These are phyloP conservation scores for Colossoma macropomum DNA, from an alignment of 2,113 vertebrate genomes.

Conservation along the genomic window DNA sequence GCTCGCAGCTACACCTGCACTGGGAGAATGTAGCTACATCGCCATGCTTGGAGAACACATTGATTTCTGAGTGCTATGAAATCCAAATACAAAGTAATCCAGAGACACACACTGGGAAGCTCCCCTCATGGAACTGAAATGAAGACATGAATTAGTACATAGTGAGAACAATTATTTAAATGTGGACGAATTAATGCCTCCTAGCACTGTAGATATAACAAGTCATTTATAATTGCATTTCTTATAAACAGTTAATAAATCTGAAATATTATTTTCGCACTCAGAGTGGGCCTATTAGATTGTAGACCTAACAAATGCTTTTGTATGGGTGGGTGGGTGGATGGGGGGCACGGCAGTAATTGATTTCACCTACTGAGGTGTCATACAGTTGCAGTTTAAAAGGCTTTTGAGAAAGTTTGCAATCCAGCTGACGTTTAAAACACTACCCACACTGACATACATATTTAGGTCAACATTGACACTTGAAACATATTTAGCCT, in stretches of 20 bases:
- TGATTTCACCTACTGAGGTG: constrained; percentile 8
- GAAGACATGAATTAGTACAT: neutral
- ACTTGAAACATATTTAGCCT: constrained; percentile 37
- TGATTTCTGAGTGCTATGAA: constrained; percentile 68
- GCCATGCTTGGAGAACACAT: constrained; percentile 79
- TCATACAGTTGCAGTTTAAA: constrained; percentile 6
- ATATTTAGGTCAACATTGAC: constrained; percentile 19
- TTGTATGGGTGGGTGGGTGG: neutral
- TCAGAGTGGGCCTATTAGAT: neutral
- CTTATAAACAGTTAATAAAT: neutral
- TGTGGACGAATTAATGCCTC: neutral
- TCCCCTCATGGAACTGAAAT: neutral
- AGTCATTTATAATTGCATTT: neutral
- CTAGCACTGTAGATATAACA: neutral
- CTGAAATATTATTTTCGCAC: neutral
- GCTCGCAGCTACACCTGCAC: constrained; percentile 84
- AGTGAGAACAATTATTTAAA: neutral
- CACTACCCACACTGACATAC: constrained; percentile 12
- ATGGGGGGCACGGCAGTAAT: neutral
- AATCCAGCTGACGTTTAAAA: constrained; percentile 6
- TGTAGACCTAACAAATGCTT: neutral
- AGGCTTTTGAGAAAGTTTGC: neutral
- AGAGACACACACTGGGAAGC: neutral
- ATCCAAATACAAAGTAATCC: constrained; percentile 30
- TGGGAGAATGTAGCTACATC: constrained; percentile 77